These are phyloP conservation scores for Platichthys stellatus DNA, from an alignment of 2,113 vertebrate species.

Conservation along the genomic window DNA sequence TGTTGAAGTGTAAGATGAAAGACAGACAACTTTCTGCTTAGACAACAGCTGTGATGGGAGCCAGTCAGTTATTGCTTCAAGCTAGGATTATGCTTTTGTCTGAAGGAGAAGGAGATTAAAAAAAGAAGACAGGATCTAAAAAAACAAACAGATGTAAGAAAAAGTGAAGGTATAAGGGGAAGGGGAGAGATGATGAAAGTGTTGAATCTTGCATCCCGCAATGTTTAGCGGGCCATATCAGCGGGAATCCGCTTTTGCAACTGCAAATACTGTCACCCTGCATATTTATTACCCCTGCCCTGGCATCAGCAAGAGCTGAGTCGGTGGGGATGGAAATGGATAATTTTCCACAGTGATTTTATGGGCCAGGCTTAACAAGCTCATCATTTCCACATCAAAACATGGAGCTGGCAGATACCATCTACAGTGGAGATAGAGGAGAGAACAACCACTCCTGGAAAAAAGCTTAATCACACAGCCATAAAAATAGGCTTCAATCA, in stretches of 20 bases:
- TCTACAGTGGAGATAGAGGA: conserved; percentile 45
- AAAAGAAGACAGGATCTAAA: too few relatives aligned
- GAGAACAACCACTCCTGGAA: conserved; percentile 44
- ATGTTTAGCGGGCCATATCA: conserved; percentile 2
- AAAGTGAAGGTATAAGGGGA: neutral
- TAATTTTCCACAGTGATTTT: conserved; percentile 46
- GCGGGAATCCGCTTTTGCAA: conserved; percentile 29
- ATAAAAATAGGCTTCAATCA: conserved; percentile 63
- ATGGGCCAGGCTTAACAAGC: conserved; percentile 58
- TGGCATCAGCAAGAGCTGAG: conserved; percentile 27
- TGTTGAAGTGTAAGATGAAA: neutral
- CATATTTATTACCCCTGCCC: conserved; percentile 26
- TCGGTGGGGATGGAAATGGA: conserved; percentile 27
- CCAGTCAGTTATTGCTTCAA: conserved; percentile 1
- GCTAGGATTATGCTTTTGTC: conserved; percentile 16
- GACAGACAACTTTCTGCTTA: neutral
- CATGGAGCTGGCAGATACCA: conserved; percentile 49
- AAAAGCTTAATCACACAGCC: conserved; percentile 42
- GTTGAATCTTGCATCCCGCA: conserved; percentile 2
- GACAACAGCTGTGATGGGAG: conserved; percentile 3
- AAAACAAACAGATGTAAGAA: too few relatives aligned
- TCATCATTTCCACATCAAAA: conserved; percentile 68
- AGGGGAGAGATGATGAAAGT: conserved; percentile 5
- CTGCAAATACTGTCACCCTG: conserved; percentile 21
- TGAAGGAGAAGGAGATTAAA: neutral